Conservation (phyloP, 2,113 vertebrate genomes). For the Origma solitaria region DNA sequence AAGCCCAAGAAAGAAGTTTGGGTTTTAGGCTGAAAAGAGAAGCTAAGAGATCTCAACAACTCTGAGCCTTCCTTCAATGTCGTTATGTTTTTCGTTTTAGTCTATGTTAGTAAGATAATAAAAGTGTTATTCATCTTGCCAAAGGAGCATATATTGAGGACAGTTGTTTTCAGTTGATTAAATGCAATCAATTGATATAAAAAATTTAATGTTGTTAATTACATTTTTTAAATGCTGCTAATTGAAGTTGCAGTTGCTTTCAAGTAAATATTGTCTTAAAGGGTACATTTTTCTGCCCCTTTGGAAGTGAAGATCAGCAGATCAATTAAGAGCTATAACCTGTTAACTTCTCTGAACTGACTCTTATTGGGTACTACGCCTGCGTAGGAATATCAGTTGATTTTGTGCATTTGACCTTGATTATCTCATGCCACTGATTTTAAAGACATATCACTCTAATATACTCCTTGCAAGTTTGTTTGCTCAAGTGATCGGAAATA, state of each 20-base stretch:
- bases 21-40: background rate
- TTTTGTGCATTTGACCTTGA: background rate
- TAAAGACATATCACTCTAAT: background rate
- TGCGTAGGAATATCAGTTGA: background rate
- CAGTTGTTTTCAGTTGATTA: conserved; percentile 38
- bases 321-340: background rate
- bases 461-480: background rate
- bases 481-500: background rate
- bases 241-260: background rate
- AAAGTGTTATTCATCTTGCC: background rate
- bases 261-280: conserved; percentile 4
- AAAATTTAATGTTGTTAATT: background rate
- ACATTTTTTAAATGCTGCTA: conserved; percentile 19
- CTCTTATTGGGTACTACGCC: background rate
- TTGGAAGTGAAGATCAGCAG: conserved; percentile 12
- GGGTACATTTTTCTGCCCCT: background rate
- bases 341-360: background rate
- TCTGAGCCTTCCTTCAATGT: background rate
- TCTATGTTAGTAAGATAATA: conserved; percentile 20
- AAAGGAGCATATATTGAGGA: background rate
- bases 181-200: background rate
- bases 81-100: background rate
- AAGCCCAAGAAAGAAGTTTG: background rate
- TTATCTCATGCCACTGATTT: background rate
- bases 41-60: background rate